Base-by-base conservation (phyloP, 2,888 invertebrate genomes). In the Bruchidius siliquastri region DNA sequence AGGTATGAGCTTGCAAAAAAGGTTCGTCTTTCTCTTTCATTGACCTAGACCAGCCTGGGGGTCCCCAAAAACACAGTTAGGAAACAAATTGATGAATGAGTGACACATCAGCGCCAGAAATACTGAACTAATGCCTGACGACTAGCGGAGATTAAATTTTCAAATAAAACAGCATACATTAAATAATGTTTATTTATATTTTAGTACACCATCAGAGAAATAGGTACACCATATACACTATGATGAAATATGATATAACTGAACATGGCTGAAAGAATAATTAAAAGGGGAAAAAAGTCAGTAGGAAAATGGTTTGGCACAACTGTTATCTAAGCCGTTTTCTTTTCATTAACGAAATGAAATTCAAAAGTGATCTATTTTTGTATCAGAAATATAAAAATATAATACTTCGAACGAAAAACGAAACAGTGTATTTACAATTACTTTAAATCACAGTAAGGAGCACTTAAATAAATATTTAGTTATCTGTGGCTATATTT, bases 211-310 rank as follows among this genome's bases (percentile, higher is more conserved):
- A 82, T 85, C 84, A 85, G 84, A 84, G 85, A 85, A 85, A 85
- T 85, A 84, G 84, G 84, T 85, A 86, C 84, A 85, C 85, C 84
- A 85, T 85, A 85, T 83, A 85, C 84, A 83, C 84, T 83, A 71
- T 10, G 0, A 80, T 80, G 83, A 83, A 84, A 81, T 82, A 83
- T 83, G 83, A 83, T 83, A 81, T 82, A 78, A 80, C 79, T 80
- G 72, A 72, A 68, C 21, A 70, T 49, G 74, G 76, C 72, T 74
- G 74, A 75, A 71, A 73, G 76, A 78, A 78, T 73, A 49, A 71
- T 26, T 20, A 30, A 20, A 32, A 72, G 71, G 77, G 78, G 79
- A 76, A 74, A 75, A 77, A 77, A 77, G 74, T 75, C 76, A 77
- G 76, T 75, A 75, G 76, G 76, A 74, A 76, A 75, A 76, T 77